phyloP scores from a whole-genome alignment of 2,888 invertebrate genomes.

The Anoplius nigerrimus region DNA sequence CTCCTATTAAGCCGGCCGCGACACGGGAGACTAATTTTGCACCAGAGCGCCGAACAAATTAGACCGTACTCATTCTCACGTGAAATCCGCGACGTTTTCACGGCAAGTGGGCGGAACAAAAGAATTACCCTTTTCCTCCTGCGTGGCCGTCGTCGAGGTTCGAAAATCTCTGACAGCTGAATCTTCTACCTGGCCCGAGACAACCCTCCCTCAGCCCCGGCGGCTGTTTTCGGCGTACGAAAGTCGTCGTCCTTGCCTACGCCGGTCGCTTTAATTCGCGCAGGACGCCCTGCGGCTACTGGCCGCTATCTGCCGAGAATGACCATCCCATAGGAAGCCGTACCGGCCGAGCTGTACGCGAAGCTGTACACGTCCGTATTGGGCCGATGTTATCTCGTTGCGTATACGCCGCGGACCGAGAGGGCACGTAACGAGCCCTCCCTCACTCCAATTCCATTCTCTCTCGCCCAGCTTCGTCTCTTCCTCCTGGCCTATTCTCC shows the following conservation, averaged over 20 bases:
- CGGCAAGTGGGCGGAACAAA: no score
- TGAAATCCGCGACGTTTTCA: no score
- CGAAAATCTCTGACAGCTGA: no score
- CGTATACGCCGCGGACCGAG: constrained; percentile 39
- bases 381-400: constrained; percentile 52
- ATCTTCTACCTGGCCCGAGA: no score
- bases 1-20: background rate
- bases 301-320: constrained; percentile 22
- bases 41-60: no score
- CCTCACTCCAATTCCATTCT: constrained; percentile 24
- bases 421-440: constrained; percentile 49
- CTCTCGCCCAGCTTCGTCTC: constrained; percentile 6
- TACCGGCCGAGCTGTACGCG: constrained; percentile 12
- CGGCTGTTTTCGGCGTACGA: background rate
- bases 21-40: no score
- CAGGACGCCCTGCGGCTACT: constrained; percentile 18
- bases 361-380: constrained; percentile 41
- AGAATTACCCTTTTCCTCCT: no score
- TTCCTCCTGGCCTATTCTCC: constrained; percentile 14
- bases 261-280: constrained; percentile 44
- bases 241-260: constrained; percentile 22
- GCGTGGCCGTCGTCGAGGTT: no score
- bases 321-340: constrained; percentile 24
- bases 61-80: no score
- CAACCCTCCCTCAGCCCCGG: no score